Conservation (phyloP, 2,888 invertebrate genomes). For the Nebria brevicollis region DNA sequence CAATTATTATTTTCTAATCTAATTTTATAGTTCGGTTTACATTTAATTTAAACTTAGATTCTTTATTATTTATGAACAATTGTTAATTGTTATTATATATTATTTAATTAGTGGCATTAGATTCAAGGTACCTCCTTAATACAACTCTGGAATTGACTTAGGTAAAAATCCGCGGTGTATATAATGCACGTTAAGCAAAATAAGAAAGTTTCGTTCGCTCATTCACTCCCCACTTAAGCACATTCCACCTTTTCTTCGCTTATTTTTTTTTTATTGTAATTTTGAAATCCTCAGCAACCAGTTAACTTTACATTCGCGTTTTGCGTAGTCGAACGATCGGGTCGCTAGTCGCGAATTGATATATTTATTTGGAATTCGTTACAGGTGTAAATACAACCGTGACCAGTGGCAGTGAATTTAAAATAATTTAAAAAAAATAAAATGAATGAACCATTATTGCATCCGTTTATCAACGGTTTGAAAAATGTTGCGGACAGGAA, state of each 20-base stretch:
- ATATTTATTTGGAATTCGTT: background rate
- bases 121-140: background rate
- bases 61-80: too few species aligned
- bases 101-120: background rate
- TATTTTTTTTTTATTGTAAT: background rate
- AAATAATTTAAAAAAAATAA: background rate
- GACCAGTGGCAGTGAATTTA: background rate
- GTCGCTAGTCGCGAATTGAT: background rate
- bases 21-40: too few species aligned
- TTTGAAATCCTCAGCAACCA: background rate
- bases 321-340: background rate
- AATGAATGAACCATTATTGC: slow-evolving; percentile 51
- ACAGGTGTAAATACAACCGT: background rate
- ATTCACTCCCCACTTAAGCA: slow-evolving; percentile 4
- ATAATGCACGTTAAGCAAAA: slow-evolving; percentile 13
- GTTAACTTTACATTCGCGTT: background rate
- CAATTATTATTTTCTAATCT: too few species aligned
- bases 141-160: background rate
- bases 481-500: slow-evolving; percentile 66
- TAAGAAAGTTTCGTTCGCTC: slow-evolving; percentile 7
- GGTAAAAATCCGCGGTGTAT: background rate
- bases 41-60: too few species aligned
- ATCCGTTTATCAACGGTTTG: slow-evolving; percentile 70
- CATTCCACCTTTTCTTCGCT: background rate
- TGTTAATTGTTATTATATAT: background rate